These are phyloP conservation scores for Micoletzkya japonica DNA, from an alignment of 2,888 invertebrate species.

Conservation along the genomic window DNA sequence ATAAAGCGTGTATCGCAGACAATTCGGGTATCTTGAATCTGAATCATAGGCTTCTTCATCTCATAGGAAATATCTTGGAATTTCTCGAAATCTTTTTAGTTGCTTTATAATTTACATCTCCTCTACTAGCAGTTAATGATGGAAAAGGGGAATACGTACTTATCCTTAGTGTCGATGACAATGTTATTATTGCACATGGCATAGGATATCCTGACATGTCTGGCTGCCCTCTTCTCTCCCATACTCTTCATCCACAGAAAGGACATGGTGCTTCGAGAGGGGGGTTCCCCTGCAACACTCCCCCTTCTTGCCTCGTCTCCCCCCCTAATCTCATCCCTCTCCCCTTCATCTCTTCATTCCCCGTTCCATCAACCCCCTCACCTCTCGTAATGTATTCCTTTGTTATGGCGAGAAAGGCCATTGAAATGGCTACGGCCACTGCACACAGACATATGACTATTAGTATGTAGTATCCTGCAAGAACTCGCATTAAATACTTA, in stretches of 20 bases:
- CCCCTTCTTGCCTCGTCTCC: background rate
- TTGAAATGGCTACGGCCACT: slow-evolving; percentile 53
- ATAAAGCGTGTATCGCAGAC: slow-evolving; percentile 44
- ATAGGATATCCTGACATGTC: slow-evolving; percentile 12
- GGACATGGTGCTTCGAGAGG: background rate
- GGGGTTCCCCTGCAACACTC: slow-evolving; percentile 3
- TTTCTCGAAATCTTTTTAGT: too few relatives aligned
- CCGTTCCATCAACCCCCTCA: slow-evolving; percentile 13
- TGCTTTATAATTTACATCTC: too few relatives aligned
- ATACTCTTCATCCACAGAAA: slow-evolving; percentile 20
- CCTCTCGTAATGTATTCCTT: slow-evolving; percentile 51
- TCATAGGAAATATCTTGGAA: too few relatives aligned
- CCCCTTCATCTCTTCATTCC: background rate
- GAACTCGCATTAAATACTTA: background rate
- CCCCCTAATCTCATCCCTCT: background rate
- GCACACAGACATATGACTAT: slow-evolving; percentile 57
- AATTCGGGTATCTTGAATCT: slow-evolving; percentile 40
- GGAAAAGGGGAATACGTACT: background rate
- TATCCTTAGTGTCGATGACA: slow-evolving; percentile 6
- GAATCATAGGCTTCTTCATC: too few relatives aligned
- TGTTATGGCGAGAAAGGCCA: slow-evolving; percentile 53
- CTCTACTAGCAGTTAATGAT: too few relatives aligned
- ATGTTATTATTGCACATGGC: slow-evolving; percentile 16
- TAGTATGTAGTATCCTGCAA: slow-evolving; percentile 53
- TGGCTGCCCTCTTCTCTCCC: background rate